Conservation (phyloP, 2,113 vertebrate genomes). For the Sisor rabdophorus region DNA sequence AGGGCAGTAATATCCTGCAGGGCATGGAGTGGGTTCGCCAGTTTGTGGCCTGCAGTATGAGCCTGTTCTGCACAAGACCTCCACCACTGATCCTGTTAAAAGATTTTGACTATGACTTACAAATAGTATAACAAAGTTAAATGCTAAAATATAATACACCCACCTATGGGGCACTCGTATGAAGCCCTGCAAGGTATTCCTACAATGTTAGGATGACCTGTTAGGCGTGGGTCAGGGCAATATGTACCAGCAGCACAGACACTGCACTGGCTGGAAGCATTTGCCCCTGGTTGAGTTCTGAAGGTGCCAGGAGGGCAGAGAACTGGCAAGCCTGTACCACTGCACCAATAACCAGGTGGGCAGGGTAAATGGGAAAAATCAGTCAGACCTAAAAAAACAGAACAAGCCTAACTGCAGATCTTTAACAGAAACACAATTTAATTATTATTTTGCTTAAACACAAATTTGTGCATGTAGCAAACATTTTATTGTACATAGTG, state of each 20-base stretch:
- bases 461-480: too few relatives aligned
- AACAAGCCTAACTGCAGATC: neutral
- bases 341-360: constrained; percentile 86
- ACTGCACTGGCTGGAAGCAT: constrained; percentile 71
- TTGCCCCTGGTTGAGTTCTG: constrained; percentile 73
- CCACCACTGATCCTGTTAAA: constrained; percentile 74
- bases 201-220: constrained; percentile 70
- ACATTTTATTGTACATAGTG: neutral
- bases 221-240: constrained; percentile 74
- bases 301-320: constrained; percentile 81
- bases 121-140: neutral
- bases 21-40: constrained; percentile 73
- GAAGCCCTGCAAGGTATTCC: constrained; percentile 76
- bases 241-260: constrained; percentile 75
- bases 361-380: constrained; percentile 71
- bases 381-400: constrained; percentile 66
- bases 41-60: constrained; percentile 76
- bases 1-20: constrained; percentile 81
- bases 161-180: constrained; percentile 83
- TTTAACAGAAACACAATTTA: neutral
- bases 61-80: constrained; percentile 76
- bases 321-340: constrained; percentile 70
- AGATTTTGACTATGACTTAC: neutral
- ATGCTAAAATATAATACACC: neutral
- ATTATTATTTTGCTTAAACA: neutral